Base-by-base conservation (phyloP, 2,797 vertebrate genomes). In the Lepilemur ruficaudatus region DNA sequence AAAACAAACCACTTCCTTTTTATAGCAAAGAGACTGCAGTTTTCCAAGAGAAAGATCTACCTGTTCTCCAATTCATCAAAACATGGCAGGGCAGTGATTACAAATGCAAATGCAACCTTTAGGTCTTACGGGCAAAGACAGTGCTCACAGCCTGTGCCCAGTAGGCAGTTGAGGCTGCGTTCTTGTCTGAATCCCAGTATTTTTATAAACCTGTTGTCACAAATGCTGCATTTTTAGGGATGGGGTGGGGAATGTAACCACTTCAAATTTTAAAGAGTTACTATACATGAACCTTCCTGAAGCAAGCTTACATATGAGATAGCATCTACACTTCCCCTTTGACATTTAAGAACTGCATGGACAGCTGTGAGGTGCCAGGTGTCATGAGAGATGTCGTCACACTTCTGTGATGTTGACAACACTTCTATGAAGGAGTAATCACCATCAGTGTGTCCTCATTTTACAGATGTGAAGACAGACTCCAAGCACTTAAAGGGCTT, bases 91-190 rank as follows among this genome's bases (percentile, higher is more conserved):
- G 63, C 63, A 59, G 80, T 48, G 76, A 93, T 93, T 80, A 83
- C 35, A 92, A 76, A 94, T 88, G 76, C 85, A 96, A 95, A 89
- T 78, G 41, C n/a, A 25, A 91, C 81, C 78, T 94, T 96, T 90
- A 52, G 85, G 80, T n/a, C 43, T 32, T 25, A 9, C 4, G 48
- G 63, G 35, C 61, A 50, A 46, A 93, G 82, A 81, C 43, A 72
- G 10, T 12, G 17, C 59, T 70, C 28, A 28, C 3, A 4, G 41
- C 50, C 82, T 8, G 6, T 9, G 50, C 14, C 22, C 43, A 67
- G 89, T 55, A 59, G 86, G 86, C 63, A n/a, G 30, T 22, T 90
- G 59, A 9, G 28, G 22, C 48, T 61, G 72, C 52, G 25, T 46
- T 90, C 50, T 69, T 61, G 43, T 57, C 84, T 70, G 65, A 78